Conservation (phyloP, 2,888 invertebrate genomes). For the Metallyticus violacea region DNA sequence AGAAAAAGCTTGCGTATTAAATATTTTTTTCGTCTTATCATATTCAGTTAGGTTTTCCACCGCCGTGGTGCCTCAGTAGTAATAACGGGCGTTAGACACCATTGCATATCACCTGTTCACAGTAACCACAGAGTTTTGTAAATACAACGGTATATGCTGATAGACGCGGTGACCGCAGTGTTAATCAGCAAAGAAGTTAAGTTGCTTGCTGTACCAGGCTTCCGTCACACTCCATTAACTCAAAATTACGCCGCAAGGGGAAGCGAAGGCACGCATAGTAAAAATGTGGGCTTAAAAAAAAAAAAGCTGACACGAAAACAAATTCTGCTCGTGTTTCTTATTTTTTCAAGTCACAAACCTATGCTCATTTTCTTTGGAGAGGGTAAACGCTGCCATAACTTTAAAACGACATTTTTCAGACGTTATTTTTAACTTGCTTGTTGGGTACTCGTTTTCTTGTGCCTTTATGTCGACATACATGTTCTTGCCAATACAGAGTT, state of each 20-base stretch:
- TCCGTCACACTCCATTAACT: background rate
- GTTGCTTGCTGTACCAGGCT: background rate
- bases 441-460: too few species aligned
- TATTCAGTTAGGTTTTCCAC: too few species aligned
- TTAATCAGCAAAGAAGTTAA: background rate
- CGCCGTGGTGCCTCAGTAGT: too few species aligned
- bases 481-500: too few species aligned
- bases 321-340: background rate
- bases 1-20: too few species aligned
- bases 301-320: background rate
- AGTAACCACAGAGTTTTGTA: background rate
- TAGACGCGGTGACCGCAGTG: background rate
- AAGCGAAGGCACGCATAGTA: background rate
- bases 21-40: too few species aligned
- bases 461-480: too few species aligned
- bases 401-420: background rate
- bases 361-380: background rate
- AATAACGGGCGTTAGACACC: too few species aligned
- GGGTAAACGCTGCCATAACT: background rate
- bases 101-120: background rate
- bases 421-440: too few species aligned
- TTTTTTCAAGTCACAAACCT: too few species aligned
- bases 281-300: background rate
- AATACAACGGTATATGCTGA: background rate
- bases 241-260: background rate